Conservation (phyloP, 2,888 invertebrate species). For the Sisyra terminalis region DNA sequence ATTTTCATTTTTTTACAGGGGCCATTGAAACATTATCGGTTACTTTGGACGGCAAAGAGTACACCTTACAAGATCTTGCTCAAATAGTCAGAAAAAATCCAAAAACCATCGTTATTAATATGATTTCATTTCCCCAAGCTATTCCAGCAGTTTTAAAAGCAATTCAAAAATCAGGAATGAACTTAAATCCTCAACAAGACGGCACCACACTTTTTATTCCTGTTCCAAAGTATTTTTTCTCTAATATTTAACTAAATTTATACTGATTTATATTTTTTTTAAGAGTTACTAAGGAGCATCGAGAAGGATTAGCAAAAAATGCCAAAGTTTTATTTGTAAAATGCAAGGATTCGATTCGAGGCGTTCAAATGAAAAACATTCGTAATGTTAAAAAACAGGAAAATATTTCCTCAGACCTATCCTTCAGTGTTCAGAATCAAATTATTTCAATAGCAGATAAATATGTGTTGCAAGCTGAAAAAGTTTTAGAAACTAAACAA, state of each 20-base stretch:
- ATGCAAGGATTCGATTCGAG: conserved; percentile 58
- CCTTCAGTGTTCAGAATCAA: conserved; percentile 49
- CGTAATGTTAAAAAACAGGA: conserved; percentile 55
- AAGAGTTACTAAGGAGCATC: conserved; percentile 75
- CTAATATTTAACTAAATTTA: no score
- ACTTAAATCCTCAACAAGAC: conserved; percentile 88
- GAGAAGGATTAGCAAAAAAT: conserved; percentile 75
- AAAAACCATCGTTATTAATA: conserved; percentile 69
- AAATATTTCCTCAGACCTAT: conserved; percentile 52
- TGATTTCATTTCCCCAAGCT: conserved; percentile 71
- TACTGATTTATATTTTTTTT: conserved; percentile 11
- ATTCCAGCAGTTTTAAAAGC: conserved; percentile 63
- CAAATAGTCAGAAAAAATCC: conserved; percentile 78
- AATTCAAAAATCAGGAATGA: conserved; percentile 67
- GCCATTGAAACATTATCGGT: conserved; percentile 63
- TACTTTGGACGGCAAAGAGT: conserved; percentile 60
- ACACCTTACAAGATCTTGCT: conserved; percentile 73
- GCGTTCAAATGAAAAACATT: conserved; percentile 53
- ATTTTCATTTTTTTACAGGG: conserved; percentile 26
- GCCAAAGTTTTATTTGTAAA: conserved; percentile 69
- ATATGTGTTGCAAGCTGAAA: conserved; percentile 46
- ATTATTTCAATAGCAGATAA: conserved; percentile 50
- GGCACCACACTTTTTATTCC: conserved; percentile 79
- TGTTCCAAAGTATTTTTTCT: conserved; percentile 65
- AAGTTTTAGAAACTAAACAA: conserved; percentile 49